A percentile compares a stretch with the other conserved stretches of the same genome.
Evolutionary conservation across 2,113 vertebrate genomes (phyloP).

Genomic region (Tilapia sparmanii): DNA sequence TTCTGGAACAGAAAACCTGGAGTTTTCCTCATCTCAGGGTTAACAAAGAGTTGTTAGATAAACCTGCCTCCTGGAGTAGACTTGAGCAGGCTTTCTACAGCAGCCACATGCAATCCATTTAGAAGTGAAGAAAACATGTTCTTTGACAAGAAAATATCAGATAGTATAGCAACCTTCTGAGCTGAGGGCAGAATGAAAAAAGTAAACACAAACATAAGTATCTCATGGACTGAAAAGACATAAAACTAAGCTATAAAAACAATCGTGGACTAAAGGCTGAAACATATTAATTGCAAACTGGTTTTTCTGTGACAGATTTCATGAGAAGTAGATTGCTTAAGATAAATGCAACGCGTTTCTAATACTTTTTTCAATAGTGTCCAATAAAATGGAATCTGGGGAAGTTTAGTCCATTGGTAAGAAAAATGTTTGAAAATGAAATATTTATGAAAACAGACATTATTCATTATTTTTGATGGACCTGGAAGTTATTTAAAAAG

Average conservation of each 20-base stretch:
- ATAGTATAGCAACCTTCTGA: background rate
- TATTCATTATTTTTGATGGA: background rate
- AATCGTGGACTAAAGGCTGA: constrained; percentile 15
- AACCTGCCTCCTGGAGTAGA: background rate
- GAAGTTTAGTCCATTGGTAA: background rate
- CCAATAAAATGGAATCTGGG: background rate
- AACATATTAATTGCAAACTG: background rate
- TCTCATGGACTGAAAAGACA: constrained; percentile 33
- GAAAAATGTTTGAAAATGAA: background rate
- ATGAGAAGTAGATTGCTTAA: background rate
- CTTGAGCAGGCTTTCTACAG: background rate
- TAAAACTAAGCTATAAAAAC: constrained; percentile 42
- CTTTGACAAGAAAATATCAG: background rate
- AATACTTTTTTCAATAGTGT: background rate
- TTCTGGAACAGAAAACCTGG: background rate
- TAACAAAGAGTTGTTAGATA: background rate
- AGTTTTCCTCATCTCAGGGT: background rate
- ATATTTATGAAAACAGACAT: background rate
- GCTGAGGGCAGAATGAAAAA: background rate
- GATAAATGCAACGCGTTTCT: background rate
- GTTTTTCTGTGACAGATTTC: background rate
- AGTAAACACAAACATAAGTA: background rate
- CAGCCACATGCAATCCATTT: background rate
- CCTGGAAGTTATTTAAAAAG: background rate
- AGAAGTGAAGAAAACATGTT: background rate